phyloP scores from a whole-genome alignment of 2,113 vertebrate genomes.

The Myrmecobius fasciatus region DNA sequence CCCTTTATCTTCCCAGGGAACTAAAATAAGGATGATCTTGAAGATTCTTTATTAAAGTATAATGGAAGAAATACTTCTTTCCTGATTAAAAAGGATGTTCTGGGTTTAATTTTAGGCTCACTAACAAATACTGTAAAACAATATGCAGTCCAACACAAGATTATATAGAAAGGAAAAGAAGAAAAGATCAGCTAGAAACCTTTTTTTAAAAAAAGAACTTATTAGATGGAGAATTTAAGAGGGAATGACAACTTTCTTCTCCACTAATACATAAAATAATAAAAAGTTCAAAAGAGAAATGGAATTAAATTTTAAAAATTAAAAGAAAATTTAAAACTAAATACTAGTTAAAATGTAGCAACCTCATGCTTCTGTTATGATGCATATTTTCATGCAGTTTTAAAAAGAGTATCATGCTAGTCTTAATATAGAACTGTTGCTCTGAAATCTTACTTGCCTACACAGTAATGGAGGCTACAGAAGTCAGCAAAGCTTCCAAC shows the following conservation, averaged over 20 bases:
- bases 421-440: conserved; percentile 83
- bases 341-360: conserved; percentile 75
- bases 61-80: conserved; percentile 12
- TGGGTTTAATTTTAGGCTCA: conserved; percentile 24
- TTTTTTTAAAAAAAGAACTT: conserved; percentile 32
- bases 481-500: conserved; percentile 90
- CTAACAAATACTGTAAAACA: conserved; percentile 40
- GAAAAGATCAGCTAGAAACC: conserved; percentile 48
- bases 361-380: conserved; percentile 86
- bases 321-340: conserved; percentile 70
- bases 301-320: conserved; percentile 72
- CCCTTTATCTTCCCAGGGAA: conserved; percentile 29
- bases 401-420: conserved; percentile 83
- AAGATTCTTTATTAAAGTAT: neutral
- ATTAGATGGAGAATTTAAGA: conserved; percentile 45
- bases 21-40: conserved; percentile 4
- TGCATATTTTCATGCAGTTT: conserved; percentile 85
- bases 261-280: conserved; percentile 51
- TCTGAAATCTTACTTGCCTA: conserved; percentile 90
- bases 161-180: neutral
- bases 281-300: conserved; percentile 70
- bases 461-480: conserved; percentile 87
- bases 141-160: conserved; percentile 45
- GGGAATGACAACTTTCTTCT: conserved; percentile 23
- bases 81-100: conserved; percentile 10